A percentile compares a stretch with the other conserved stretches of the same genome.
These are phyloP conservation scores for Hemistola chrysoprasaria DNA, from an alignment of 2,888 invertebrate genomes.

Conservation along the genomic window DNA sequence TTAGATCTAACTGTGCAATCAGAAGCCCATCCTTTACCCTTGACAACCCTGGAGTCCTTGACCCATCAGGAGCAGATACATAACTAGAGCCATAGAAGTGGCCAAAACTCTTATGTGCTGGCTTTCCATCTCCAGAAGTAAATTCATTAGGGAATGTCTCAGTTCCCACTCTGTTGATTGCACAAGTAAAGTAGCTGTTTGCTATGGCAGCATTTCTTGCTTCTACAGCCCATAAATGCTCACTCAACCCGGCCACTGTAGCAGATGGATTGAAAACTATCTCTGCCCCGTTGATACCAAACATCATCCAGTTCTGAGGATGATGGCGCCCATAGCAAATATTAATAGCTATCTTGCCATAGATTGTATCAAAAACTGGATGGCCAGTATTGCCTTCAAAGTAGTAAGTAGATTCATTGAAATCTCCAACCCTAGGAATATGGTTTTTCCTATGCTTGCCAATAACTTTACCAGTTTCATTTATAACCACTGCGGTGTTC, in stretches of 20 bases:
- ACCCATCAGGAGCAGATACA: slow-evolving; percentile 96
- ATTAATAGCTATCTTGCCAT: slow-evolving; percentile 95
- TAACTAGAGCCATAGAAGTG: slow-evolving; percentile 99
- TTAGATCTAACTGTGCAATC: slow-evolving; percentile 95
- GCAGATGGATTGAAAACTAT: slow-evolving; percentile 99
- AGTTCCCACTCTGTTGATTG: slow-evolving; percentile 96
- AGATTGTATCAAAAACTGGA: slow-evolving; percentile 94
- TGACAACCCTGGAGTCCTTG: slow-evolving; percentile 93
- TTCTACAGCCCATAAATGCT: slow-evolving; percentile 97
- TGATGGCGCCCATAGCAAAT: slow-evolving; percentile 99
- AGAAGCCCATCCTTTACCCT: slow-evolving; percentile 92
- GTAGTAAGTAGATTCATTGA: slow-evolving; percentile 99
- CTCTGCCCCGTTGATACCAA: slow-evolving; percentile 98
- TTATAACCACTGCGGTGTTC: slow-evolving; percentile 98
- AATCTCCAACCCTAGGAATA: slow-evolving; percentile 98
- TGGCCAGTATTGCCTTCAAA: slow-evolving; percentile 98
- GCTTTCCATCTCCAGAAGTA: slow-evolving; percentile 84
- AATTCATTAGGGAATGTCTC: slow-evolving; percentile 87
- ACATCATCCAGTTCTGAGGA: slow-evolving; percentile 99
- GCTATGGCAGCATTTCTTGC: slow-evolving; percentile 98
- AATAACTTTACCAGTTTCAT: slow-evolving; percentile 90
- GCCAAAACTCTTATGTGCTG: slow-evolving; percentile 94
- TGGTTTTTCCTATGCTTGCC: slow-evolving; percentile 99
- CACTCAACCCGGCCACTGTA: slow-evolving; percentile 90
- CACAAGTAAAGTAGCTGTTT: slow-evolving; percentile 97